Conservation (phyloP, 2,113 vertebrate genomes). For the Apus apus region DNA sequence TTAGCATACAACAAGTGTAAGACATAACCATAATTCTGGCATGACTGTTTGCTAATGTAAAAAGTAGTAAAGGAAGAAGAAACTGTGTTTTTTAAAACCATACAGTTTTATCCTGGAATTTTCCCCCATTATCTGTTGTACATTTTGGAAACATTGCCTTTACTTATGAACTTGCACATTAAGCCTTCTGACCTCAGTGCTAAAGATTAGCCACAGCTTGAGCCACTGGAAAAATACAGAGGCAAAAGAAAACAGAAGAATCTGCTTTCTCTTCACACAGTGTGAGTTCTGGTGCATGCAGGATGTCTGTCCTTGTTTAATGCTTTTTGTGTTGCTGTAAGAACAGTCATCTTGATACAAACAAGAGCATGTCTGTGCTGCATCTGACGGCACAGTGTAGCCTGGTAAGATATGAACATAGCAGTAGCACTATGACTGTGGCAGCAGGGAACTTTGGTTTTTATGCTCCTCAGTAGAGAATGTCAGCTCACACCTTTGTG, state of each 20-base stretch:
- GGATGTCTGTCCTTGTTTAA: background rate
- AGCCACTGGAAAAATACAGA: background rate
- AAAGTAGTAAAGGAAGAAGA: background rate
- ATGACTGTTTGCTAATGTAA: background rate
- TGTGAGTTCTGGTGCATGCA: background rate
- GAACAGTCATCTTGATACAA: background rate
- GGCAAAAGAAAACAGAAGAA: background rate
- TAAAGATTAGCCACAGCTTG: background rate
- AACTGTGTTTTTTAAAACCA: background rate
- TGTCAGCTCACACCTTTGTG: background rate
- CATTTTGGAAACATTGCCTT: background rate
- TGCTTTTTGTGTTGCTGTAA: background rate
- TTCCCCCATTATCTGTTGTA: background rate
- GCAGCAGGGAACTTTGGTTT: background rate
- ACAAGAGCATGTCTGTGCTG: background rate
- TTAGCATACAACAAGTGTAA: background rate
- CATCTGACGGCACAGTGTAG: rapidly evolving
- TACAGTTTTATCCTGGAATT: background rate
- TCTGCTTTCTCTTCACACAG: background rate
- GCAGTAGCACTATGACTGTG: background rate
- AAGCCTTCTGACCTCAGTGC: background rate
- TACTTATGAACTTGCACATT: background rate
- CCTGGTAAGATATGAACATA: background rate
- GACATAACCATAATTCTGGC: background rate
- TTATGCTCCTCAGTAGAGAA: background rate